phyloP scores from a whole-genome alignment of 2,797 vertebrate species.

The Choloepus didactylus region DNA sequence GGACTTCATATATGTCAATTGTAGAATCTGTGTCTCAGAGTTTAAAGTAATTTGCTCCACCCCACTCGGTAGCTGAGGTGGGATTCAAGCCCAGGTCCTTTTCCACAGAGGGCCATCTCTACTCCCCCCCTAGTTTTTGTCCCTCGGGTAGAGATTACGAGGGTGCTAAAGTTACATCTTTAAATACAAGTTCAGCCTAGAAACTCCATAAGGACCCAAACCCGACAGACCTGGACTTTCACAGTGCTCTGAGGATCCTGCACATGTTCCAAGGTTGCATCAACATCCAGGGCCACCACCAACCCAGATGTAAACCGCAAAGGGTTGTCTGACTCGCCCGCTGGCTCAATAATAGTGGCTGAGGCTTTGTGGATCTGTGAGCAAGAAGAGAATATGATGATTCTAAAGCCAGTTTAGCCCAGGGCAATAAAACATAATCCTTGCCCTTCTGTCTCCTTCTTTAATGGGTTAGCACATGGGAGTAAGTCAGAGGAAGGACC shows the following conservation, averaged over 20 bases:
- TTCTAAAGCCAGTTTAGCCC: not conserved
- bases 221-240: constrained; percentile 94
- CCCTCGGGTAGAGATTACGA: not conserved
- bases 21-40: not conserved
- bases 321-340: constrained; percentile 97
- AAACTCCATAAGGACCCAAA: not conserved
- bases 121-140: not conserved
- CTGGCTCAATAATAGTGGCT: constrained; percentile 96
- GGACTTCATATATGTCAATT: not conserved
- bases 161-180: not conserved
- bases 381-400: not conserved
- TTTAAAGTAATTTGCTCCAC: not conserved
- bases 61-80: not conserved
- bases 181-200: not conserved
- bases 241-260: constrained; percentile 95
- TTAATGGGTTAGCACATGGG: not conserved
- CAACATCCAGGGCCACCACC: constrained; percentile 96
- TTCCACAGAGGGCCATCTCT: not conserved
- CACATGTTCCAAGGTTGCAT: constrained; percentile 96
- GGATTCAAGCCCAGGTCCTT: not conserved
- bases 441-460: not conserved
- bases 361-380: constrained; percentile 94
- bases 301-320: constrained; percentile 95
- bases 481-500: not conserved
- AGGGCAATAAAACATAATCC: not conserved